Evolutionary conservation across 2,888 invertebrate genomes (phyloP).

Genomic region (Acronicta alni): DNA sequence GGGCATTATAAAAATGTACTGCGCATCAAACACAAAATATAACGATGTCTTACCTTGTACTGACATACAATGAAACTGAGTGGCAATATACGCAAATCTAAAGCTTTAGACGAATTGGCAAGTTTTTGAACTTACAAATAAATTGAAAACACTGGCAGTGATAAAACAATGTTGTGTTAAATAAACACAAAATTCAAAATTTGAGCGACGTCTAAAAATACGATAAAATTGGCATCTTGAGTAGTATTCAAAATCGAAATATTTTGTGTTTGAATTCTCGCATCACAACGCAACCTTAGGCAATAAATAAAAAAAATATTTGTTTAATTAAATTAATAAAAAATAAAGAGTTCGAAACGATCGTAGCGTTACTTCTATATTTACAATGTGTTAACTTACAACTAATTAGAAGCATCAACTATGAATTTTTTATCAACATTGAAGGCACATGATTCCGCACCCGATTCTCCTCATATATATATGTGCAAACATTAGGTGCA

Average conservation of each 20-base stretch:
- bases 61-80: slow-evolving; percentile 18
- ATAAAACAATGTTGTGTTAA: slow-evolving; percentile 41
- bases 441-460: slow-evolving; percentile 89
- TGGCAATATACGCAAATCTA: slow-evolving; percentile 26
- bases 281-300: slow-evolving; percentile 70
- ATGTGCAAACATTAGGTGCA: slow-evolving; percentile 77
- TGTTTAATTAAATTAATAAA: slow-evolving; percentile 84
- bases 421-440: slow-evolving; percentile 87
- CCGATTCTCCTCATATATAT: slow-evolving; percentile 79
- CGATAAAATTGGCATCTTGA: slow-evolving; percentile 34
- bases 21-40: slow-evolving; percentile 65
- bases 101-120: slow-evolving; percentile 50
- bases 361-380: slow-evolving; percentile 83
- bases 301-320: slow-evolving; percentile 82
- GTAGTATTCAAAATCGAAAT: slow-evolving; percentile 27
- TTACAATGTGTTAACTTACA: slow-evolving; percentile 84
- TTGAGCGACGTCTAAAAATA: slow-evolving; percentile 42
- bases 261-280: slow-evolving; percentile 51
- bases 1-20: slow-evolving; percentile 59
- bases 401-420: slow-evolving; percentile 88
- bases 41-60: slow-evolving; percentile 31
- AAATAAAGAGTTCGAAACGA: slow-evolving; percentile 84
- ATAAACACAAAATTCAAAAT: slow-evolving; percentile 34
- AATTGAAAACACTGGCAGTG: slow-evolving; percentile 65
- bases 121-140: slow-evolving; percentile 50